A percentile compares a stretch with the other conserved stretches of the same genome.
Evolutionary conservation across 2,797 vertebrate genomes (phyloP).

Genomic region (Malurus splendens): DNA sequence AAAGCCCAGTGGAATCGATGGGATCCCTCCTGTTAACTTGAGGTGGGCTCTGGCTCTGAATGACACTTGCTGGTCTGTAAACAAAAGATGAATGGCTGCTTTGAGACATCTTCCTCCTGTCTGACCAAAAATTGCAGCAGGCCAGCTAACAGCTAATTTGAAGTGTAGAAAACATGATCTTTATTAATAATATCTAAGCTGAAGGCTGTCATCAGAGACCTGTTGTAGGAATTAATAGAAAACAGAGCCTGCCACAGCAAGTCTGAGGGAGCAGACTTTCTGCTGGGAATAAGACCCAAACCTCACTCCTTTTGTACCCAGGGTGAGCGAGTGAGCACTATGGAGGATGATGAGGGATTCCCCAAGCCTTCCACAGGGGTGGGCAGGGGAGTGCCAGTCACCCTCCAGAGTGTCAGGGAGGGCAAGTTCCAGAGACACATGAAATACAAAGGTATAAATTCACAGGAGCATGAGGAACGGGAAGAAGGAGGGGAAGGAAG

Average conservation of each 20-base stretch:
- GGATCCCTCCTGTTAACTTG: not conserved
- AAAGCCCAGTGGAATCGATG: not conserved
- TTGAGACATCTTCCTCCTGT: not conserved
- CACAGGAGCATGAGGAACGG: not conserved
- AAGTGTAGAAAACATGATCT: not conserved
- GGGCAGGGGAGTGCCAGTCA: not conserved
- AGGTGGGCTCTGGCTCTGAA: not conserved
- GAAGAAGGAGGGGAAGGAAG: not conserved
- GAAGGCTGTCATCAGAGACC: not conserved
- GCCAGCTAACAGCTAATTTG: not conserved
- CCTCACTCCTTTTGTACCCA: not conserved
- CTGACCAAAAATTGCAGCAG: not conserved
- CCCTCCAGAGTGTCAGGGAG: not conserved
- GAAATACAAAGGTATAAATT: not conserved
- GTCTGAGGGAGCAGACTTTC: not conserved
- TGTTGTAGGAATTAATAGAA: not conserved
- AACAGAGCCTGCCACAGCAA: not conserved
- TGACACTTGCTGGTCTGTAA: not conserved
- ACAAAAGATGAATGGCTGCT: not conserved
- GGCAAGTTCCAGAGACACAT: not conserved
- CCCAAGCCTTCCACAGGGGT: rapidly evolving
- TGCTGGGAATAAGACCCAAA: not conserved
- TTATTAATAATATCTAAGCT: not conserved
- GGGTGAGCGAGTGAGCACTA: not conserved
- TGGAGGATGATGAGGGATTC: rapidly evolving